Evolutionary conservation across 2,113 vertebrate species (phyloP), one percentile per base, ranked within the genome.

Genomic region (Datnioides undecimradiatus): DNA sequence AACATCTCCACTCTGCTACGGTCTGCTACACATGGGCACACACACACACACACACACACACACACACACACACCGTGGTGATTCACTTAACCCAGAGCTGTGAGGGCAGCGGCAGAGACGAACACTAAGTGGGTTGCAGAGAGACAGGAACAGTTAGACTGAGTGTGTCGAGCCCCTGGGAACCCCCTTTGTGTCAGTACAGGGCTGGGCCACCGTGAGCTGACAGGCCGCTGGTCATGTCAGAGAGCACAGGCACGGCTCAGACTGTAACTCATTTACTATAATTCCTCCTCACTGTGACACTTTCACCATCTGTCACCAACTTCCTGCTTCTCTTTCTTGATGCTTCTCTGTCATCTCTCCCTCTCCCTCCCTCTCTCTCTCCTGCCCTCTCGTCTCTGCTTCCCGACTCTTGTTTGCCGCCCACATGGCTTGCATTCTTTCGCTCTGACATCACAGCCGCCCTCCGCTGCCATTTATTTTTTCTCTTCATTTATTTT

Each of bases 361-460:
- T 70, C 21, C 34, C 29, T 52, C 16, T 54, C 66, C 65, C 66
- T 54, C 3, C 17, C 21, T 41, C 29, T 52, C 16, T 54, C 66
- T 68, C 66, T 54, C 3, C 17, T 51, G 60, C 40, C 60, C 43
- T 69, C 78, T 71, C 13, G 31, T 65, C 51, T 76, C 49, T 41
- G 31, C 23, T 86, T 70, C 79, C 64, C 7, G 16, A 65, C 83
- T 84, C 60, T 85, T 48, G 54, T 74, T 87, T 78, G 77, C 87
- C 74, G 72, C 89, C 88, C 87, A 91, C 92, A 92, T 91, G 77
- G 83, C 72, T 91, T 25, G 40, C 92, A 93, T 94, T 92, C 89
- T 70, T 93, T 75, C 1, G 19, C 62, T 85, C 81, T 94, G 87
- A 92, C 93, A 91, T 93, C 92, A 92, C 68, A 58, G 49, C 84